phyloP scores from a whole-genome alignment of 2,797 vertebrate genomes.

The Monodelphis domestica region DNA sequence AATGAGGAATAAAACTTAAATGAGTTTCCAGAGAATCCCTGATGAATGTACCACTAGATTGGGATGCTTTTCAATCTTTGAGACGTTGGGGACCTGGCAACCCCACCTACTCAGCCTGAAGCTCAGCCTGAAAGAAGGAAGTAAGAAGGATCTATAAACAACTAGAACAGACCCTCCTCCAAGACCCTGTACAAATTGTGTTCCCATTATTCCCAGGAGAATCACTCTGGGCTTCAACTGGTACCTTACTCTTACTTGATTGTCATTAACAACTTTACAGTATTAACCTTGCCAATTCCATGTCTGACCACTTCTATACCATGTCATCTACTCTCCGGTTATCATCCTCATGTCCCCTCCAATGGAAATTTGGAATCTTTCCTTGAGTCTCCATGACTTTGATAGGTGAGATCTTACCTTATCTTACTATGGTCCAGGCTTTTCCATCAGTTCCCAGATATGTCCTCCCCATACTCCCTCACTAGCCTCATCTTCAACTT shows the following conservation, averaged over 20 bases:
- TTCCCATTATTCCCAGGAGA: not conserved
- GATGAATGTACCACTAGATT: not conserved
- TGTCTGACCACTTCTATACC: not conserved
- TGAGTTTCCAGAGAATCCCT: not conserved
- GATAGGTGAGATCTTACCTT: not conserved
- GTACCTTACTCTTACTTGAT: not conserved
- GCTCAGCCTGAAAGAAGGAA: not conserved
- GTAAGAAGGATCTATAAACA: not conserved
- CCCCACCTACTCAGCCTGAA: not conserved
- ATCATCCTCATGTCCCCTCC: not conserved
- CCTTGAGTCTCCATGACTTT: not conserved
- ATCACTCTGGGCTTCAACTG: not conserved
- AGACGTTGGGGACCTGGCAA: not conserved
- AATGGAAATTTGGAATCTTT: not conserved
- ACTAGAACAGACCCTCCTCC: not conserved
- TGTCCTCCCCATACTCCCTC: not conserved
- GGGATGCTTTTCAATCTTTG: not conserved
- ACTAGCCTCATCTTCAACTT: not conserved
- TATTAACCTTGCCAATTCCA: not conserved
- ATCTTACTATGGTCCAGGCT: not conserved
- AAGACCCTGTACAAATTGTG: not conserved
- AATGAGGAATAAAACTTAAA: not conserved
- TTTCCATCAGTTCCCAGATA: not conserved
- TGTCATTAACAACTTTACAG: not conserved
- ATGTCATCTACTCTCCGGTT: not conserved